These are phyloP conservation scores for Zoanthus solanderi DNA, from an alignment of 92 coral and sea anemone genomes.

Conservation along the genomic window DNA sequence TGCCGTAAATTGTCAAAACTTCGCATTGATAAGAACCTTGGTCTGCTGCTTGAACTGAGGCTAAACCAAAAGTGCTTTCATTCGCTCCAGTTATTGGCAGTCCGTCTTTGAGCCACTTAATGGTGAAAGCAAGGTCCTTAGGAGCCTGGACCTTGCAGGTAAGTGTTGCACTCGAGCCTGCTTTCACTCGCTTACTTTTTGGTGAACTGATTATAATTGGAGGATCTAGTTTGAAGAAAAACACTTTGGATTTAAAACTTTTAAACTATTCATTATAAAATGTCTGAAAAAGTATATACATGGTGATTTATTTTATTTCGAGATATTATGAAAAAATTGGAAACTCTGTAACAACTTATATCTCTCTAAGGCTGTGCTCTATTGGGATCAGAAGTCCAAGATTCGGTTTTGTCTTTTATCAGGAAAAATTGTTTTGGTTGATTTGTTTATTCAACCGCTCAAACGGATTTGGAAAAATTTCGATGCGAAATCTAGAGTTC, in stretches of 20 bases:
- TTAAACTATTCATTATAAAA: background rate
- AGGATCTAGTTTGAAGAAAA: background rate
- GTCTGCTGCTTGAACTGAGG: background rate
- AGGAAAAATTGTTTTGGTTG: no score
- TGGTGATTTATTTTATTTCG: no score
- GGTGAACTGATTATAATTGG: background rate
- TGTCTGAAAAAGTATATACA: background rate
- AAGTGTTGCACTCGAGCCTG: background rate
- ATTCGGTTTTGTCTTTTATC: no score
- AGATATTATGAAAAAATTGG: no score
- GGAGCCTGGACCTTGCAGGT: slow-evolving; percentile 12
- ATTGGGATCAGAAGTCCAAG: no score
- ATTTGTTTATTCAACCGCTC: no score
- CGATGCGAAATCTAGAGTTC: no score
- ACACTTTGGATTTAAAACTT: no score
- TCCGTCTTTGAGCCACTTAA: slow-evolving; percentile 24
- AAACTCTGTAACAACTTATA: no score
- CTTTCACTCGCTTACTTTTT: slow-evolving; percentile 6
- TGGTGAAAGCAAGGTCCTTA: background rate
- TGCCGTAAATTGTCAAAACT: slow-evolving; percentile 2
- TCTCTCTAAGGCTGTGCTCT: no score
- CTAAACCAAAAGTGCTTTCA: background rate
- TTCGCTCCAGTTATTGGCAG: background rate
- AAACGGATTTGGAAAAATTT: no score
- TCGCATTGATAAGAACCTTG: slow-evolving; percentile 29